A percentile compares a stretch with the other conserved stretches of the same genome.
These are phyloP conservation scores for Cantharis lateralis DNA, from an alignment of 2,888 invertebrate species.

Conservation along the genomic window DNA sequence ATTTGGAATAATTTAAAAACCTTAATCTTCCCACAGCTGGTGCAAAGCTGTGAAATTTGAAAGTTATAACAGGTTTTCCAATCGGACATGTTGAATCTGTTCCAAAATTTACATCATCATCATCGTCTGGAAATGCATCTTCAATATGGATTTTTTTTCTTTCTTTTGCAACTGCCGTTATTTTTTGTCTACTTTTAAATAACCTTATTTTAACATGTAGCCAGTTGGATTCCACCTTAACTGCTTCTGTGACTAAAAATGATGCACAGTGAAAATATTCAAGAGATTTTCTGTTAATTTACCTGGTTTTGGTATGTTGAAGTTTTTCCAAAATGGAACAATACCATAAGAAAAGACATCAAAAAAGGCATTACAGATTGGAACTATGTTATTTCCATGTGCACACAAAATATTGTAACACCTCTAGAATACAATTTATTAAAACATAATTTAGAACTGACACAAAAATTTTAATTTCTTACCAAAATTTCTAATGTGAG, in stretches of 20 bases:
- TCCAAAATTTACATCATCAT: background rate
- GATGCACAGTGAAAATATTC: background rate
- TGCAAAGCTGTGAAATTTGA: conserved; percentile 22
- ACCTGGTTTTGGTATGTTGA: background rate
- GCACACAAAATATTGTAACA: conserved; percentile 44
- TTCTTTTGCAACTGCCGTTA: background rate
- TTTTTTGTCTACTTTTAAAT: conserved; percentile 17
- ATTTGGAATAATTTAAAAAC: conserved; percentile 17
- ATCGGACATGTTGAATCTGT: background rate
- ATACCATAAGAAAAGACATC: conserved; percentile 40
- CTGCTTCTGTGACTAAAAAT: conserved; percentile 12
- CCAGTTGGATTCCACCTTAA: conserved; percentile 31
- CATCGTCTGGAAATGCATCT: conserved; percentile 22
- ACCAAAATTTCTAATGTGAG: conserved; percentile 43
- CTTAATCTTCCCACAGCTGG: conserved; percentile 22
- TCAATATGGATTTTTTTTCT: conserved; percentile 19
- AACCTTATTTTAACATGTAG: conserved; percentile 31
- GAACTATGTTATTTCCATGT: conserved; percentile 30
- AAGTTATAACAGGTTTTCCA: conserved; percentile 15
- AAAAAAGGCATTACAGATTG: conserved; percentile 39
- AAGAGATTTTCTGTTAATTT: background rate
- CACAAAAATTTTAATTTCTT: conserved; percentile 19
- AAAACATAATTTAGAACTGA: background rate
- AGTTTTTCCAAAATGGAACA: conserved; percentile 38
- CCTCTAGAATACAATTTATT: conserved; percentile 37